Evolutionary conservation across 2,113 vertebrate species (phyloP), one percentile per base, ranked within the genome.

Genomic region (Sakesphorus luctuosus): DNA sequence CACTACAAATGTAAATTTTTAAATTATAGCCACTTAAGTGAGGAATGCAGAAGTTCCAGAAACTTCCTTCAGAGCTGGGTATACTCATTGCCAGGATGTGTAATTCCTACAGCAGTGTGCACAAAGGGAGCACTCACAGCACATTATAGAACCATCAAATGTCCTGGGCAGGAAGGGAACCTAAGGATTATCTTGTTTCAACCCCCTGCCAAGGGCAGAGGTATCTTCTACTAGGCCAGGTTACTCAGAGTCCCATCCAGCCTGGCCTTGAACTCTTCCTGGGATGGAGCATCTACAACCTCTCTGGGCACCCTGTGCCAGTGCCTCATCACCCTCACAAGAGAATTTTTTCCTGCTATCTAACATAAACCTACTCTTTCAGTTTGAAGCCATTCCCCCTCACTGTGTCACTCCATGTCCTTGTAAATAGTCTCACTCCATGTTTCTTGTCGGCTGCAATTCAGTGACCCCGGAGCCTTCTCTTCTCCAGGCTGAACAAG

Each of bases 41-140:
- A 15, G 15, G 53, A 82, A 65, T 0, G 2, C 11, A 68, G 29
- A 69, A 78, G n/a, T 92, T 87, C 53, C 73, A 92, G 62, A 65
- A 92, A 75, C 23, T 68, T 87, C 66, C 67, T 49, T 89, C 52
- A 75, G 68, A 68, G 25, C n/a, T 47, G n/a, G 18, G 6, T 49
- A 4, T 11, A 21, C 47, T 66, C 53, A 28, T 18, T 0, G 0
- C 36, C n/a, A 50, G 31, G 0, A 0, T 2, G 7, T 2, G 1
- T 13, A 19, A 52, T 6, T 71, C 52, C 65, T 24, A 4, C 31
- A 38, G 53, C 49, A 35, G n/a, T 0, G 8, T 14, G 36, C 6
- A 2, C 5, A 13, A 40, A 36, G 28, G 46, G 3, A 62, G 33
- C 17, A 53, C 18, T 3, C 4, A 1, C 25, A 47, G 52, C 49